phyloP scores from a whole-genome alignment of 2,113 vertebrate species.

The Zootoca vivipara region DNA sequence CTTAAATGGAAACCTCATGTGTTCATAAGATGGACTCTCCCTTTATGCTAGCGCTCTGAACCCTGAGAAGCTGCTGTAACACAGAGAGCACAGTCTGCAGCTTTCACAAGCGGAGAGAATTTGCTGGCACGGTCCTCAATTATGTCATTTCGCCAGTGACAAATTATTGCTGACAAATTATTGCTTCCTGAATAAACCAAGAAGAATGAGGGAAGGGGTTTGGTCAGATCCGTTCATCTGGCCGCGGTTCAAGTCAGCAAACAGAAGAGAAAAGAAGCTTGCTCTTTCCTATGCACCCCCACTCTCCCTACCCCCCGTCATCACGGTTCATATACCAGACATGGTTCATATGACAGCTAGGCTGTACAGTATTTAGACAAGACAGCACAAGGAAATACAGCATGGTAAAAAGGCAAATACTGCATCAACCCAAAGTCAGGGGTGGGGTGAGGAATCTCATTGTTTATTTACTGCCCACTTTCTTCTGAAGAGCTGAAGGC shows the following conservation, averaged over 20 bases:
- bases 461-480: background rate
- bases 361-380: background rate
- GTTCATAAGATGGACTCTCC: constrained; percentile 16
- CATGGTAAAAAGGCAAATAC: background rate
- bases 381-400: fast-evolving
- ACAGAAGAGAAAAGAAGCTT: constrained; percentile 10
- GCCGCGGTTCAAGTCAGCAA: background rate
- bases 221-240: background rate
- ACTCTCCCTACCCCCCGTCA: background rate
- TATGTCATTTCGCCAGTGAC: constrained; percentile 23
- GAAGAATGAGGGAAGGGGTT: constrained; percentile 9
- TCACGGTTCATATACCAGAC: background rate
- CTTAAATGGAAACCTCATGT: background rate
- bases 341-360: background rate
- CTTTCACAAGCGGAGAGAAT: background rate
- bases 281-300: background rate
- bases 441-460: background rate
- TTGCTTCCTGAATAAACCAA: constrained; percentile 24
- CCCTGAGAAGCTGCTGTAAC: background rate
- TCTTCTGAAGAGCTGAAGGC: background rate
- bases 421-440: background rate
- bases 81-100: background rate
- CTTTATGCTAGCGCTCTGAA: constrained; percentile 21
- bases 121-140: background rate
- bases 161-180: constrained; percentile 27